Evolutionary conservation across 1,140 invertebrate species (phyloP).

Genomic region (Heliothis virescens): DNA sequence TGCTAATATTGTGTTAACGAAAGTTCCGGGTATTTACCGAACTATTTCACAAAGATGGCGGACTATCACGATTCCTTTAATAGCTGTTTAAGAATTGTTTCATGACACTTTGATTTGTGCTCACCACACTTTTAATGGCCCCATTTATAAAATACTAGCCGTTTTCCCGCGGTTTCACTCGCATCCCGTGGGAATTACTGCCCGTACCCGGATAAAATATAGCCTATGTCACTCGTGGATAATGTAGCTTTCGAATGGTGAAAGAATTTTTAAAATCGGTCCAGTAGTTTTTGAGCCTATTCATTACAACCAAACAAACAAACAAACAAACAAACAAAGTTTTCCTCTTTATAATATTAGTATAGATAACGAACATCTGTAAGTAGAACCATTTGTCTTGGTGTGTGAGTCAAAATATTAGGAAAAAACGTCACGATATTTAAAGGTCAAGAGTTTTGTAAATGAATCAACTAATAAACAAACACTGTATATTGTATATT

Average conservation of each 20-base stretch:
- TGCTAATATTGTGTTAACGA: constrained; percentile 31
- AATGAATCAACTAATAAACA: not conserved
- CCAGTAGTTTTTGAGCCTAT: no score
- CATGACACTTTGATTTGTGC: constrained; percentile 47
- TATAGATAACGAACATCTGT: constrained; percentile 13
- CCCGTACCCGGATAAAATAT: no score
- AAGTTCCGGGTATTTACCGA: constrained; percentile 22
- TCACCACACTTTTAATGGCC: constrained; percentile 34
- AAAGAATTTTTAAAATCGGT: no score
- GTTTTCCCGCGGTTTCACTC: no score
- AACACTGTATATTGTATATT: no score
- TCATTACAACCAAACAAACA: no score
- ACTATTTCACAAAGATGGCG: constrained; percentile 19
- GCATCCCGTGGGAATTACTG: no score
- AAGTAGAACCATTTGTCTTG: constrained; percentile 22
- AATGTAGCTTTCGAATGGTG: no score
- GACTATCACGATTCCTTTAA: constrained; percentile 32
- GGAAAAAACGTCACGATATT: not conserved
- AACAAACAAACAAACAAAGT: no score
- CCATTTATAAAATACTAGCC: constrained; percentile 38
- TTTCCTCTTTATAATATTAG: no score
- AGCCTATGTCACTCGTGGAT: no score
- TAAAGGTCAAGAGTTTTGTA: not conserved
- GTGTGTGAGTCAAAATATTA: not conserved
- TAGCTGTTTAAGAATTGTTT: constrained; percentile 48